Percentiles rank a stretch among this genome's conserved stretches.
phyloP scores from a whole-genome alignment of 2,888 invertebrate species.

The Pherbina coryleti region DNA sequence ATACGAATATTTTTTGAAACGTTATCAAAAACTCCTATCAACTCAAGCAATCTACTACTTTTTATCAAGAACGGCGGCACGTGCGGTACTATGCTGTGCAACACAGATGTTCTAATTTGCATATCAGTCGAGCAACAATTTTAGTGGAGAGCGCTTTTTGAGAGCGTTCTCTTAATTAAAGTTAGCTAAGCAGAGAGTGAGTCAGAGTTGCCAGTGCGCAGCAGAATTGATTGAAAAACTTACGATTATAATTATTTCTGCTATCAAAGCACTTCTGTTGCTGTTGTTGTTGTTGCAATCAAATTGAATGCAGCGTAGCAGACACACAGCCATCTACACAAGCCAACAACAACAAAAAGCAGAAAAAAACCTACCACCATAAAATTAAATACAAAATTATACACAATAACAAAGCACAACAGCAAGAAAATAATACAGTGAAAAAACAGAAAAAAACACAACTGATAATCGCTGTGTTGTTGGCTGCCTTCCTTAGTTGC shows the following conservation, averaged over 20 bases:
- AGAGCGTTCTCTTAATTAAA: no score
- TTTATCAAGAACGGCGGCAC: no score
- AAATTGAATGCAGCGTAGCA: no score
- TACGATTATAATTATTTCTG: no score
- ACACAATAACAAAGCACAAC: background rate
- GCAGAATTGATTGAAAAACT: background rate
- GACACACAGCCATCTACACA: background rate
- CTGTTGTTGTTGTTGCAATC: no score
- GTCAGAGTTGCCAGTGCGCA: constrained; percentile 9
- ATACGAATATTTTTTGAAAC: no score
- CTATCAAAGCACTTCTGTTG: no score
- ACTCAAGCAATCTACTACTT: no score
- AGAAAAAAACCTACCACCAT: background rate
- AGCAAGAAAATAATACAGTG: background rate
- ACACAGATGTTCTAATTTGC: background rate
- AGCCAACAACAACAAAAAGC: background rate
- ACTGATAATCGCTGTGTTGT: constrained; percentile 33
- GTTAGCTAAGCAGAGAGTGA: background rate
- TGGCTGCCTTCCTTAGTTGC: constrained; percentile 45
- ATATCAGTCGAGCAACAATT: background rate
- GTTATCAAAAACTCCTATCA: no score
- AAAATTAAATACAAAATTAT: background rate
- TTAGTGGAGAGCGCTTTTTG: no score
- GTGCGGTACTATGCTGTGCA: background rate
- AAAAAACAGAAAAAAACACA: background rate